These are phyloP conservation scores for Ernsta delagoae DNA, from an alignment of 2,888 invertebrate genomes.

Conservation along the genomic window DNA sequence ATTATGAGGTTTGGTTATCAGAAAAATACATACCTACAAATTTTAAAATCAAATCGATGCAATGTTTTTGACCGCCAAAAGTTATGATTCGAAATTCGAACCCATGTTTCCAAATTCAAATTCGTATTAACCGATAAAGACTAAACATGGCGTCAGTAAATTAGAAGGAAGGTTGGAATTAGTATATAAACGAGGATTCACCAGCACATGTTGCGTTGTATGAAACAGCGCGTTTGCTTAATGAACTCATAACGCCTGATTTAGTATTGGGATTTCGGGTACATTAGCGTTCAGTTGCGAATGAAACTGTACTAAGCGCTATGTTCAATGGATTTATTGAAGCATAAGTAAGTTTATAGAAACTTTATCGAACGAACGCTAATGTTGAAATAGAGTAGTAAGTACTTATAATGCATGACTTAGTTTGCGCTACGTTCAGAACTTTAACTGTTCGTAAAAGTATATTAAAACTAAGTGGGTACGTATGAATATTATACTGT, in stretches of 20 bases:
- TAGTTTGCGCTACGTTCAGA: not conserved
- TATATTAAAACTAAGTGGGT: not conserved
- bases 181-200: conserved; percentile 45
- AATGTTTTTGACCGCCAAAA: not conserved
- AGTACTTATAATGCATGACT: conserved; percentile 1
- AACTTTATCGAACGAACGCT: conserved; percentile 5
- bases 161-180: conserved; percentile 29
- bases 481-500: no score
- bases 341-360: conserved; percentile 19
- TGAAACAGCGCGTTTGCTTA: conserved; percentile 55
- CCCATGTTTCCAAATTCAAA: conserved; percentile 25
- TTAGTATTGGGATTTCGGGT: conserved; percentile 56
- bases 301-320: conserved; percentile 44
- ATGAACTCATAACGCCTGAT: conserved; percentile 70
- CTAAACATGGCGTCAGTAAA: conserved; percentile 27
- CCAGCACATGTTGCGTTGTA: conserved; percentile 45
- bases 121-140: conserved; percentile 25
- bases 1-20: no score
- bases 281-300: conserved; percentile 49
- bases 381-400: conserved; percentile 4
- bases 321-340: conserved; percentile 38
- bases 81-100: not conserved
- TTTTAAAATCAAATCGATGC: not conserved
- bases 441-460: not conserved
- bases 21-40: no score